Evolutionary conservation across 2,113 vertebrate genomes (phyloP), one percentile per base, ranked within the genome.

Genomic region (Seriola aureovittata): DNA sequence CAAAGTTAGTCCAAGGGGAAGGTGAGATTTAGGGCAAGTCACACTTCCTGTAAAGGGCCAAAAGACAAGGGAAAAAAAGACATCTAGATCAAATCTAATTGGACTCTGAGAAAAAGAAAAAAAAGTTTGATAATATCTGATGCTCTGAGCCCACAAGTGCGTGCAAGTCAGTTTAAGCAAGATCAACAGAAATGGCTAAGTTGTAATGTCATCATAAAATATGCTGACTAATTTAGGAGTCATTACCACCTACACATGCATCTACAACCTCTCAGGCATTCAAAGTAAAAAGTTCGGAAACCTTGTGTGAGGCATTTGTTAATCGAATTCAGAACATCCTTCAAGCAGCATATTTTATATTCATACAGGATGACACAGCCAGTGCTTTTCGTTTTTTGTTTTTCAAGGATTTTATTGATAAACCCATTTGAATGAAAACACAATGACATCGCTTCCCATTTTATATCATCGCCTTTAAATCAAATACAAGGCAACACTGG

Each of bases 201-300:
- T 50, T 81, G 50, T 92, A 86, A 91, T 84, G 83, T 87, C 83
- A 87, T 91, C 80, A 89, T 60, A 69, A 86, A 88, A 88, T 75
- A 68, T 78, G 91, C 91, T 95, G 93, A 94, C 91, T 86, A 71
- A 80, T 84, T 81, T 38, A 60, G 40, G 29, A 84, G 76, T 84
- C 68, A 84, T 90, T 85, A 69, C 86, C 83, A 59, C 78, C 84
- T 78, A 81, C 84, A 76, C 67, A 58, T 58, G 17, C 48, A 55
- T 72, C 60, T 16, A 11, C 55, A 85, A 73, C 78, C 81, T 88
- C 84, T 68, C 8, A 75, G 75, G 85, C 59, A 81, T 85, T 65
- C 60, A 62, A 76, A 81, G 52, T 59, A 40, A 58, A 42, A 59
- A 52, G 55, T 60, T 71, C 4, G 67, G 44, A 71, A 85, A 68